A percentile compares a stretch with the other conserved stretches of the same genome.
phyloP scores from a whole-genome alignment of 2,888 invertebrate species.

The Drosophila melanosoma region DNA sequence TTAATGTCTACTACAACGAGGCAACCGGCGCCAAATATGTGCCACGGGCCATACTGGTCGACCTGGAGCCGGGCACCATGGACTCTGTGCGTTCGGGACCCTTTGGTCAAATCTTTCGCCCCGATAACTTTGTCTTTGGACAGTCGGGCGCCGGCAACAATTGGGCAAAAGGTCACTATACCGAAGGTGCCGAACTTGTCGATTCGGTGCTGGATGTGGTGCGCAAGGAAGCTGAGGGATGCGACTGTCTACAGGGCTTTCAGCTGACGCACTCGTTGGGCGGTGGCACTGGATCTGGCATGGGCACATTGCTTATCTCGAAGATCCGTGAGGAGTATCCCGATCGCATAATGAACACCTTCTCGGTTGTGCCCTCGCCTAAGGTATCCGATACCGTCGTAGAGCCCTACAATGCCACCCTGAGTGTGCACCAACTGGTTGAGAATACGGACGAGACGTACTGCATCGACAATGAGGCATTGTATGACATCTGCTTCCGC shows the following conservation, averaged over 20 bases:
- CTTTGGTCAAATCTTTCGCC: slow-evolving; percentile 96
- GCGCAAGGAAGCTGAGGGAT: slow-evolving; percentile 94
- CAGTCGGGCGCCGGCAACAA: slow-evolving; percentile 94
- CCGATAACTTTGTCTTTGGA: slow-evolving; percentile 98
- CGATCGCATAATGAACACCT: slow-evolving; percentile 94
- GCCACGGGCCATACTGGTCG: slow-evolving; percentile 96
- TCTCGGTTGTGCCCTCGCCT: slow-evolving; percentile 93
- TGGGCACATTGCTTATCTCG: slow-evolving; percentile 94
- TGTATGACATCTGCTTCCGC: slow-evolving; percentile 96
- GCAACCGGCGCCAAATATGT: slow-evolving; percentile 97
- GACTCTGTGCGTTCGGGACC: slow-evolving; percentile 97
- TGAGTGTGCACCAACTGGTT: slow-evolving; percentile 94
- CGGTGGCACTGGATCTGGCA: slow-evolving; percentile 95
- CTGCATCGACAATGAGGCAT: slow-evolving; percentile 96
- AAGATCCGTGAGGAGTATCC: slow-evolving; percentile 96
- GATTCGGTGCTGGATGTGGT: slow-evolving; percentile 94
- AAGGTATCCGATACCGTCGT: slow-evolving; percentile 88
- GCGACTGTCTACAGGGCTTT: slow-evolving; percentile 95
- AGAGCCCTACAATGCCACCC: slow-evolving; percentile 95
- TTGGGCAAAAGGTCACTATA: slow-evolving; percentile 97
- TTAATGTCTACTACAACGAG: slow-evolving; percentile 98
- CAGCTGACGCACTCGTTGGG: slow-evolving; percentile 93
- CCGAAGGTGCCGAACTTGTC: slow-evolving; percentile 94
- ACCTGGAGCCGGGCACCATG: slow-evolving; percentile 99
- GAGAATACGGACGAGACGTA: slow-evolving; percentile 96